Percentiles rank a stretch among this genome's conserved stretches.
Conservation (phyloP, 1,140 invertebrate genomes). For the Drosophila melanogaster region DNA sequence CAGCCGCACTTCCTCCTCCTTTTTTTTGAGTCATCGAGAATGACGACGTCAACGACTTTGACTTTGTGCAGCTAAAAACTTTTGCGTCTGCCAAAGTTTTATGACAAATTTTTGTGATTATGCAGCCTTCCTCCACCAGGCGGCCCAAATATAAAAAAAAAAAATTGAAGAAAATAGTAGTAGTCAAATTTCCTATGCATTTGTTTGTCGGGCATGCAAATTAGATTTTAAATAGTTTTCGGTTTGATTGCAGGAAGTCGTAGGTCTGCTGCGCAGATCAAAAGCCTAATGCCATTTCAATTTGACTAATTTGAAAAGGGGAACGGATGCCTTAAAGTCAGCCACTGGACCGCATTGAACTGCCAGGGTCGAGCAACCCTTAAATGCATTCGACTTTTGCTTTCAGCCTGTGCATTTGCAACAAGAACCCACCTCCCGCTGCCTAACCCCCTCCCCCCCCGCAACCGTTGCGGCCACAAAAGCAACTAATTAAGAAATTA, state of each 20-base stretch:
- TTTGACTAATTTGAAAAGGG: conserved; percentile 62
- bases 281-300: conserved; percentile 69
- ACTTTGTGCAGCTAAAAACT: conserved; percentile 60
- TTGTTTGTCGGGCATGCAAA: conserved; percentile 69
- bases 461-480: conserved; percentile 55
- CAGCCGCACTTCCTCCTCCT: conserved; percentile 23
- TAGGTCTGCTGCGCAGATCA: conserved; percentile 45
- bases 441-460: not conserved
- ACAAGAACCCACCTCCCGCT: not conserved
- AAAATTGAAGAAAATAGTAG: conserved; percentile 4
- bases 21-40: conserved; percentile 37
- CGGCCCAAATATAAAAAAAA: no score
- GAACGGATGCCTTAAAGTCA: conserved; percentile 36
- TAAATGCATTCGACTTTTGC: conserved; percentile 60
- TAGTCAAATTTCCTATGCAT: conserved; percentile 48
- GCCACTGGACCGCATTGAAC: conserved; percentile 8
- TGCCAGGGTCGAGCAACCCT: conserved; percentile 35
- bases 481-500: conserved; percentile 81
- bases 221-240: conserved; percentile 80
- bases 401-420: conserved; percentile 14
- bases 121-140: conserved; percentile 17
- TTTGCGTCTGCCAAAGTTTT: conserved; percentile 72
- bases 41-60: conserved; percentile 48
- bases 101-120: conserved; percentile 78
- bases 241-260: conserved; percentile 50